Conservation (phyloP, 2,797 vertebrate genomes). For the Squalus acanthias region DNA sequence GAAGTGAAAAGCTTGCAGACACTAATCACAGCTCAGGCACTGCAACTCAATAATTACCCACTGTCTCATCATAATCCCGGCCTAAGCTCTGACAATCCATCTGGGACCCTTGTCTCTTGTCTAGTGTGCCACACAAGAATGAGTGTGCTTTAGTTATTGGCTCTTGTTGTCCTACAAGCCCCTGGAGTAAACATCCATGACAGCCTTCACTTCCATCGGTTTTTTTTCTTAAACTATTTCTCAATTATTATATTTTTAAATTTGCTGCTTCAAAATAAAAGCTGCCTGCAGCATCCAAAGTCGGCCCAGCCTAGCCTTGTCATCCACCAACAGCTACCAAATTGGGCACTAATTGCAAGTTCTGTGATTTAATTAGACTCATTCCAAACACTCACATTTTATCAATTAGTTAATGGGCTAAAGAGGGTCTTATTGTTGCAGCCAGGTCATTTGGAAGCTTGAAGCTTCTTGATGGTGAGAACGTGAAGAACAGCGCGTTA, state of each 20-base stretch:
- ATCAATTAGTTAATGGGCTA: slow-evolving; percentile 77
- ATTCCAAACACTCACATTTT: slow-evolving; percentile 71
- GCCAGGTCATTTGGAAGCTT: slow-evolving; percentile 71
- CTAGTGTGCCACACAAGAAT: slow-evolving; percentile 62
- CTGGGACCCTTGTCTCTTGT: slow-evolving; percentile 70
- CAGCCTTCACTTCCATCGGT: slow-evolving; percentile 48
- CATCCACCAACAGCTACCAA: slow-evolving; percentile 66
- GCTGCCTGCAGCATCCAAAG: neutral
- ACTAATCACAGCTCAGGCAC: slow-evolving; percentile 79
- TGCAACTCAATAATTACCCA: slow-evolving; percentile 80
- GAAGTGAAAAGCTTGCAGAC: slow-evolving; percentile 70
- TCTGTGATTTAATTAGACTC: slow-evolving; percentile 73
- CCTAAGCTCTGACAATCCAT: slow-evolving; percentile 94
- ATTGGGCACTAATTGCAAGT: slow-evolving; percentile 64
- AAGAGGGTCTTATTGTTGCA: slow-evolving; percentile 67
- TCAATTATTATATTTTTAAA: slow-evolving; percentile 45
- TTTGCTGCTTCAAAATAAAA: slow-evolving; percentile 34
- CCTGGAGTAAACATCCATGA: slow-evolving; percentile 57
- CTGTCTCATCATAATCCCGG: slow-evolving; percentile 91
- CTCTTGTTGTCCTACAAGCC: slow-evolving; percentile 59
- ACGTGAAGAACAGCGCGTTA: slow-evolving; percentile 64
- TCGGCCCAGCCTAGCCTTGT: slow-evolving; percentile 58
- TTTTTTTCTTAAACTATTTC: slow-evolving; percentile 39
- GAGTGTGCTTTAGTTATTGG: slow-evolving; percentile 63
- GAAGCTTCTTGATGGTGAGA: slow-evolving; percentile 67